These are phyloP conservation scores for Physocephala rufipes DNA, from an alignment of 2,888 invertebrate genomes.

Conservation along the genomic window DNA sequence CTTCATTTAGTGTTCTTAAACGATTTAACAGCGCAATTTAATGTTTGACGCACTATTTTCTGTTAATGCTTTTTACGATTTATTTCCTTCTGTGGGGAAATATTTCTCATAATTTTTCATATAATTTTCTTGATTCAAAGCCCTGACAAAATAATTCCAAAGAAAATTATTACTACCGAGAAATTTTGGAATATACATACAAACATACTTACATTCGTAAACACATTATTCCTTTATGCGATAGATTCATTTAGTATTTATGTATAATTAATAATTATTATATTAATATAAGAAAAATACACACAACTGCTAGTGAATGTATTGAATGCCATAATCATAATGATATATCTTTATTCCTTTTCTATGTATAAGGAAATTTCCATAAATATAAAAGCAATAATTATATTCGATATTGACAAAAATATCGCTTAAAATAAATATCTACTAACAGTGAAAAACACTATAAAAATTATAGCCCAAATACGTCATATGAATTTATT, in stretches of 20 bases:
- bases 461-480: slow-evolving; percentile 28
- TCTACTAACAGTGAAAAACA: slow-evolving; percentile 30
- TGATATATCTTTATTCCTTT: slow-evolving; percentile 39
- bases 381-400: slow-evolving; percentile 2
- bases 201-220: not conserved
- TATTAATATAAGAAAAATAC: slow-evolving; percentile 42
- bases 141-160: too few relatives aligned
- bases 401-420: not conserved
- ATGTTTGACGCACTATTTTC: too few relatives aligned
- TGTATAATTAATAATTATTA: slow-evolving; percentile 1
- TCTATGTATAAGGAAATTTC: slow-evolving; percentile 18
- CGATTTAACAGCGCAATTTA: too few relatives aligned
- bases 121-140: not conserved
- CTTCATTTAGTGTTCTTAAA: too few relatives aligned
- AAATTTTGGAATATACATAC: too few relatives aligned
- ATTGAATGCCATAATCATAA: slow-evolving; percentile 66
- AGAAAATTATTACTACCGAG: too few relatives aligned
- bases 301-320: slow-evolving; percentile 66
- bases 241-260: not conserved
- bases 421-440: not conserved
- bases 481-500: slow-evolving; percentile 18
- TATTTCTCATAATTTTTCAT: too few relatives aligned
- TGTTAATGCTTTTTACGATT: too few relatives aligned
- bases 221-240: not conserved
- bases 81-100: too few relatives aligned